Evolutionary conservation across 2,113 vertebrate species (phyloP), one percentile per base, ranked within the genome.

Genomic region (Dicerorhinus sumatrensis): DNA sequence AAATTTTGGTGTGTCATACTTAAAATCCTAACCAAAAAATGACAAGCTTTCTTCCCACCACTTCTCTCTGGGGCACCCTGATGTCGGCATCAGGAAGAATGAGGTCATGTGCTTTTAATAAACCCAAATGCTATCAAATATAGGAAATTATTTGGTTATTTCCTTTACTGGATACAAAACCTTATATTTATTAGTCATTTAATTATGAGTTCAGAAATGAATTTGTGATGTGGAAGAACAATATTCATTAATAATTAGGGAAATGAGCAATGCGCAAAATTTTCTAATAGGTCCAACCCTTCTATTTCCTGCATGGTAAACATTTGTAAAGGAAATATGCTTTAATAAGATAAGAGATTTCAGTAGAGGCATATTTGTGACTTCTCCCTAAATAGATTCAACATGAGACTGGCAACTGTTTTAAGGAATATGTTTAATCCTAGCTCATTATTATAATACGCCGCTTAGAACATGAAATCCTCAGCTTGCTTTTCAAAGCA

Each of bases 131-230:
- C 33, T 67, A 96, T 60, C 76, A 98, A 97, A 95, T 89, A 18
- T 90, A 97, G 94, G 87, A 98, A 97, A 97, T 76, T 25, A 85
- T 91, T 92, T 97, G 60, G 60, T 80, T 98, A 96, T 97, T 98
- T 98, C 97, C 98, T 98, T 97, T 97, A 97, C 85, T 90, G 94
- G 96, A 73, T 91, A 96, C 14, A 97, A 98, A 98, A 85, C 0
- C 16, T 80, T 97, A 31, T 95, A 97, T 96, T 98, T 98, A 84
- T 98, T 98, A 98, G 79, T 97, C 27, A 98, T 90, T 98, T 98
- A 98, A 98, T 98, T 98, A 98, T 94, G 25, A 98, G 96, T 97
- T 98, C 56, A 98, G 65, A 98, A 98, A 96, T 95, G 1, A 98
- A 96, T 97, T 98, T 97, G 83, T 98, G 94, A 96, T 96, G 84